These are phyloP conservation scores for Drosophila littoralis DNA, from an alignment of 1,140 invertebrate genomes.

Conservation along the genomic window DNA sequence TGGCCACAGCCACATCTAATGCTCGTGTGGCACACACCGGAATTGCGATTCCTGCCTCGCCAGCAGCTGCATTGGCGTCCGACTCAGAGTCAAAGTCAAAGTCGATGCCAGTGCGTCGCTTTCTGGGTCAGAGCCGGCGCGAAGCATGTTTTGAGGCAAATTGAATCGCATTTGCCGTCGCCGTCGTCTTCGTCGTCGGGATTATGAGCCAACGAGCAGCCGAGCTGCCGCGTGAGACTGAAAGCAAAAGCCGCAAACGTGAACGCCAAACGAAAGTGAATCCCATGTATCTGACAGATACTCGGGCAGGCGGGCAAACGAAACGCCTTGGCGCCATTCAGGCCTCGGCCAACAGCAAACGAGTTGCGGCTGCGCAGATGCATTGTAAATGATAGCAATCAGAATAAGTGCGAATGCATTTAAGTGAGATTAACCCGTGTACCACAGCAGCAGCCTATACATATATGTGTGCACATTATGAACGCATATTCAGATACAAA, in stretches of 20 bases:
- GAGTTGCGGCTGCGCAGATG: slow-evolving; percentile 28
- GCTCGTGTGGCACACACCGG: slow-evolving; percentile 63
- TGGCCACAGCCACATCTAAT: slow-evolving; percentile 46
- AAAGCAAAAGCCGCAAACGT: slow-evolving; percentile 63
- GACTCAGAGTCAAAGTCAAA: slow-evolving; percentile 18
- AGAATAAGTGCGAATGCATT: slow-evolving; percentile 81
- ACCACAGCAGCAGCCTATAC: not conserved
- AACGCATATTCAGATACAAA: not conserved
- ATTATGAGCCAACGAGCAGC: slow-evolving; percentile 57
- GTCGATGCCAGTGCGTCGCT: slow-evolving; percentile 55
- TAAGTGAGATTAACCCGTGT: slow-evolving; percentile 62
- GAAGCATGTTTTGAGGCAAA: slow-evolving; percentile 52
- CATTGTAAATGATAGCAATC: slow-evolving; percentile 73
- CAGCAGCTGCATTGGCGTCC: slow-evolving; percentile 19
- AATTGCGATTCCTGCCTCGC: slow-evolving; percentile 67
- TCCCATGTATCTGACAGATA: slow-evolving; percentile 37
- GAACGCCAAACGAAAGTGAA: slow-evolving; percentile 69
- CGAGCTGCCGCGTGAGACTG: slow-evolving; percentile 58
- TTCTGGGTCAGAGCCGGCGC: slow-evolving; percentile 65
- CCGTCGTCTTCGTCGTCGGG: slow-evolving; percentile 42
- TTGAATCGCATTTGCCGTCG: slow-evolving; percentile 49
- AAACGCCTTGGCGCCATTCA: slow-evolving; percentile 58
- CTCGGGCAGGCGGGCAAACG: slow-evolving; percentile 1
- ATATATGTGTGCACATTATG: not conserved
- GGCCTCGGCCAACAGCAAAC: slow-evolving; percentile 21